Evolutionary conservation across 2,113 vertebrate species (phyloP).

Genomic region (Gavialis gangeticus): DNA sequence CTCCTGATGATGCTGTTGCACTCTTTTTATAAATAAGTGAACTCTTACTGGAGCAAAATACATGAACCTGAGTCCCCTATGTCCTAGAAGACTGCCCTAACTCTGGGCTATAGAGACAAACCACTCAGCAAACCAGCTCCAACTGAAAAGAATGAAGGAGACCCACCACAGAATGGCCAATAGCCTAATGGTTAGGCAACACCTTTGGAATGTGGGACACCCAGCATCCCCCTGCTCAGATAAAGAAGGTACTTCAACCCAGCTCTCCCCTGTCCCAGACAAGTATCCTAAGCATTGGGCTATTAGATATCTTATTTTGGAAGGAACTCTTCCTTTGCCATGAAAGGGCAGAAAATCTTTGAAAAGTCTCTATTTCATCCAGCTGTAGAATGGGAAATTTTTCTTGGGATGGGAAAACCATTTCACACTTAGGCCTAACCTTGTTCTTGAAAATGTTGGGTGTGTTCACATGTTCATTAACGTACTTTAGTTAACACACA

Average conservation of each 20-base stretch:
- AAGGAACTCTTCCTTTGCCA: neutral
- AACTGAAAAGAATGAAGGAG: neutral
- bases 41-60: neutral
- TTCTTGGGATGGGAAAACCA: no score
- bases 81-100: neutral
- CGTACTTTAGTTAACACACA: no score
- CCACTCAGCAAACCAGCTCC: neutral
- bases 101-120: neutral
- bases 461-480: no score
- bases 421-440: neutral
- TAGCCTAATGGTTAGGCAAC: neutral
- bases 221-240: neutral
- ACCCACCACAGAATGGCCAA: neutral
- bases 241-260: neutral
- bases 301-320: neutral
- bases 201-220: neutral
- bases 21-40: neutral
- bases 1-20: neutral
- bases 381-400: neutral
- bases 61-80: neutral
- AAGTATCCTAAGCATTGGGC: neutral
- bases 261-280: neutral
- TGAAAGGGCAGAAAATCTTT: neutral
- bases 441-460: neutral
- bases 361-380: neutral